Evolutionary conservation across 2,888 invertebrate species (phyloP), one percentile per base, ranked within the genome.

Genomic region (Arrhopalites spinosus): DNA sequence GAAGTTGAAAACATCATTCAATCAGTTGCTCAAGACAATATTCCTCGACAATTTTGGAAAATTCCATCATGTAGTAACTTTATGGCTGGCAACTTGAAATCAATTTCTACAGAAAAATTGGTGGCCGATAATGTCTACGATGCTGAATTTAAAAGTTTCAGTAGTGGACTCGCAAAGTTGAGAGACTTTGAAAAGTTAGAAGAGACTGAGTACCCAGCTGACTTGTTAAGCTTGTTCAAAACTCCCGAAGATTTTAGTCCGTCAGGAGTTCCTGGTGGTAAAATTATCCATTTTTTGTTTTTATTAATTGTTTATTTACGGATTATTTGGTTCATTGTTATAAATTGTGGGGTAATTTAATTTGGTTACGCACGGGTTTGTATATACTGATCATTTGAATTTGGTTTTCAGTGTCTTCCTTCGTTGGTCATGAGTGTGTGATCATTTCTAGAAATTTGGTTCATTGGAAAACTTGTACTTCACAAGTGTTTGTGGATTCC

Each of bases 381-480:
- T n/a, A n/a, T n/a, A n/a, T n/a, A n/a, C n/a, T n/a, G n/a, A n/a
- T n/a, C n/a, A n/a, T 36, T 36, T 36, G 3, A 36, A 36, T 36
- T 3, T 11, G 3, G 5, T 11, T 36, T 36, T 36, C 36, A 36
- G 36, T 36, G 3, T 36, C 36, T 11, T 36, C 70, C 0, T 23
- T 64, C 25, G 11, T 27, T 8, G 77, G 80, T 1, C 61, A 76
- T 11, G 74, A 77, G n/a, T 80, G 81, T 69, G 68, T 78, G 13
- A 73, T 83, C 23, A 86, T 91, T 72, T 89, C 89, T 1, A 87
- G 91, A 76, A 90, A 90, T 84, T 87, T 89, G 79, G 86, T 87
- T 64, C 90, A 90, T 77, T 91, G 91, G 90, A 88, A 88, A 83
- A 86, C 87, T 13, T 88, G 88, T 47, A 84, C 87, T 43, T 77